Base-by-base conservation (phyloP, 2,797 vertebrate genomes). In the Syncerus caffer region DNA sequence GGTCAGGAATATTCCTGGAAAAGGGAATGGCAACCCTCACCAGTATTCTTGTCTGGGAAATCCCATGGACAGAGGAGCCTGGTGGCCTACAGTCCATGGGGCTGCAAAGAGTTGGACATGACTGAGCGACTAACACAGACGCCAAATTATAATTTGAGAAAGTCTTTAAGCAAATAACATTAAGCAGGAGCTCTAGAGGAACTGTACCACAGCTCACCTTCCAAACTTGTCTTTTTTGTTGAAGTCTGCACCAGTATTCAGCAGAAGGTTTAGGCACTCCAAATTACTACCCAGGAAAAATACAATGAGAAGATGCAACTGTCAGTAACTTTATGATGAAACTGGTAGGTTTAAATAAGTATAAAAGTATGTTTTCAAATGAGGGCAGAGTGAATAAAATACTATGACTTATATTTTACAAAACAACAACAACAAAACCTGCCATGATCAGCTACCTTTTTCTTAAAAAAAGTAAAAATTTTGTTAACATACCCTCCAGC, bases 201-300 rank as follows among this genome's bases (percentile, higher is more conserved):
- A 91, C 57, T 95, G 17, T 6, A 23, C 85, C 10, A 84, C 55
- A 80, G 89, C 99, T 98, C 99, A 99, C 99, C 99, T 99, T 98
- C 99, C 99, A 99, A 99, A 99, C 98, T 99, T 99, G 98, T 99
- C 99, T 98, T 99, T 99, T 98, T 99, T 99, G 97, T 99, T 99
- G 98, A 99, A 99, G 98, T 99, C 99, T 90, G 99, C 99, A 97
- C 99, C 99, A 85, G 99, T 99, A 98, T 99, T 99, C 96, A 99
- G 99, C 97, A 99, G 99, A 98, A 99, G 99, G 99, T 99, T 99
- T 98, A 99, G 99, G 99, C 99, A 99, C 98, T 99, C 99, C 98
- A 99, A 99, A 98, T 99, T 99, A 98, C 99, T 99, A 98, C 93
- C 89, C 94, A 98, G 96, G n/a, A 97, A 98, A 98, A 97, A 95